Evolutionary conservation across 2,113 vertebrate species (phyloP), one percentile per base, ranked within the genome.

Genomic region (Columba livia): DNA sequence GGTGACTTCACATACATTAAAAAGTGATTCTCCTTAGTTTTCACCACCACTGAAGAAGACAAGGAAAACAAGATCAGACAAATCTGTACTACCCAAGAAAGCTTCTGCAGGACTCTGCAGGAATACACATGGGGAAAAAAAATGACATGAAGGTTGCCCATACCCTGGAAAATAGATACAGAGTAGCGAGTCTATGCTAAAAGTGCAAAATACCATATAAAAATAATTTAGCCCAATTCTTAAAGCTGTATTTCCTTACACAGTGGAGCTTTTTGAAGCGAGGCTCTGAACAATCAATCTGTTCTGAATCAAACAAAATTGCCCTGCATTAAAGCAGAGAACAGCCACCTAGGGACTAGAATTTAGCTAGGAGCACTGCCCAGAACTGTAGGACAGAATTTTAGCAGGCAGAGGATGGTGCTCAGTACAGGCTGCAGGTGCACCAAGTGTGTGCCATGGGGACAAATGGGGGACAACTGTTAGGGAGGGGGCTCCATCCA

Each of bases 371-470:
- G 4, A 72, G 51, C 36, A 36, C 24, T 75, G 51, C 23, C 62
- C 71, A 58, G 58, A 82, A 60, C 9, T 10, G 47, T 10, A 29
- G 57, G n/a, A 21, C 9, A 2, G 4, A 50, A 88, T 11, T 32
- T 47, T n/a, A 75, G n/a, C 51, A 56, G 21, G 28, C 53, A 77
- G 42, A 47, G 10, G 17, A 15, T 4, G 4, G 32, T 1, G 1
- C n/a, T n/a, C 29, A 40, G 25, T 58, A 54, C 17, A 60, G 29
- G 54, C 54, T 67, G 31, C 36, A 54, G 17, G 4, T 65, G 38
- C 69, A 51, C 25, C 28, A 24, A 57, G 29, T 11, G 47, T 0
- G 0, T 25, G 53, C 34, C 60, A 7, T 0, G 11, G 38, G 18
- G 16, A 69, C 14, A 62, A 80, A 75, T 0, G 6, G 31, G 25